phyloP scores from a whole-genome alignment of 35 echinoderm and acorn worm genomes.

The Amphiura filiformis region DNA sequence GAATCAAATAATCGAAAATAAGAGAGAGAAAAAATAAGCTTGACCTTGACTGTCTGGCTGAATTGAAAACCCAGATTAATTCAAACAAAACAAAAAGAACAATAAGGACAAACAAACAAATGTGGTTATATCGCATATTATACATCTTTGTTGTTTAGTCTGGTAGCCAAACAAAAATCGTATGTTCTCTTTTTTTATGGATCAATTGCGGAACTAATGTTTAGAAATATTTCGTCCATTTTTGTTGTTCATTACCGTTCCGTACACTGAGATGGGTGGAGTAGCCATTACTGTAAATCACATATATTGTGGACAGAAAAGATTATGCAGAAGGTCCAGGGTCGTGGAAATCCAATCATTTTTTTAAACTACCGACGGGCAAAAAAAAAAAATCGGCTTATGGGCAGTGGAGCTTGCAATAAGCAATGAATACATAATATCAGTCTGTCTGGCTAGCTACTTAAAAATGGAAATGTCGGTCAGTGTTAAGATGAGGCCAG shows the following conservation, averaged over 20 bases:
- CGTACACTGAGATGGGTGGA: too few relatives aligned
- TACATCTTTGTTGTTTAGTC: too few relatives aligned
- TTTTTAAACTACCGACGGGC: neutral
- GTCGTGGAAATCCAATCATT: neutral
- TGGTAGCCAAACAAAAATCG: too few relatives aligned
- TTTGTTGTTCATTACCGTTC: too few relatives aligned
- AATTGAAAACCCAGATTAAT: neutral
- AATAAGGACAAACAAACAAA: too few relatives aligned
- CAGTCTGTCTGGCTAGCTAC: neutral
- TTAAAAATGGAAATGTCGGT: neutral
- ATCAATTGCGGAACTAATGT: too few relatives aligned
- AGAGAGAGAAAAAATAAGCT: neutral
- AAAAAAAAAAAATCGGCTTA: neutral
- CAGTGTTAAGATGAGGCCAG: neutral
- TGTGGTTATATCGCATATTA: too few relatives aligned
- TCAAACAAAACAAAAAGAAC: too few relatives aligned
- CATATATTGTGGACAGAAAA: neutral
- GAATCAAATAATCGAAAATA: neutral
- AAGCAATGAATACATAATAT: neutral
- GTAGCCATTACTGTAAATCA: too few relatives aligned
- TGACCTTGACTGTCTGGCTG: neutral
- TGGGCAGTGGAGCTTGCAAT: neutral
- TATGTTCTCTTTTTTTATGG: too few relatives aligned
- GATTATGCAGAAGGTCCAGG: neutral
- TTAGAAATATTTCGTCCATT: too few relatives aligned